A percentile compares a stretch with the other conserved stretches of the same genome.
Evolutionary conservation across 2,888 invertebrate species (phyloP).

Genomic region (Oasisia sp.): DNA sequence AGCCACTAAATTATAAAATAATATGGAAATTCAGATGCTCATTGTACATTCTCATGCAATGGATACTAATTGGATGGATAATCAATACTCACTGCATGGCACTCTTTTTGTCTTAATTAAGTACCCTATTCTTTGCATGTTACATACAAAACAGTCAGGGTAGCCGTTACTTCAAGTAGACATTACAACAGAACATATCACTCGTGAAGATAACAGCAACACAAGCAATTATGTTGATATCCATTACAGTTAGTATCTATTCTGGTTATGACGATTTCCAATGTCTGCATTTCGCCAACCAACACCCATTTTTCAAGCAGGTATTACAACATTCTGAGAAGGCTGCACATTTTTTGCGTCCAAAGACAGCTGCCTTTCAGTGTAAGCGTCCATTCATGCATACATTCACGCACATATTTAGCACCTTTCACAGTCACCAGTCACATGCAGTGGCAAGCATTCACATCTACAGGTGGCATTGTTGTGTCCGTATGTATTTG

Average conservation of each 20-base stretch:
- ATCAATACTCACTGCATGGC: not conserved
- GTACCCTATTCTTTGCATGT: not conserved
- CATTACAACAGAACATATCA: not conserved
- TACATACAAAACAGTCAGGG: not conserved
- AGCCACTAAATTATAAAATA: not conserved
- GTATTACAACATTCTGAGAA: not conserved
- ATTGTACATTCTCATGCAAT: not conserved
- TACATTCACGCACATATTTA: not conserved
- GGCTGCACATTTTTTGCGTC: not conserved
- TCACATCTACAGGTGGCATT: too few species aligned
- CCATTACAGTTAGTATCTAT: not conserved
- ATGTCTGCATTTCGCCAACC: not conserved
- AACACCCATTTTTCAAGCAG: slow-evolving; percentile 1
- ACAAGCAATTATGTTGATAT: not conserved
- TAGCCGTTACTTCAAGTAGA: not conserved
- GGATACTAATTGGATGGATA: not conserved
- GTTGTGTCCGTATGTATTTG: not conserved
- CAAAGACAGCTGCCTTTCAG: not conserved
- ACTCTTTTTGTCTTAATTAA: not conserved
- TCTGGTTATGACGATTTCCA: not conserved
- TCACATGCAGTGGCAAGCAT: not conserved
- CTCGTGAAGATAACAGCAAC: not conserved
- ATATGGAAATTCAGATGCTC: not conserved
- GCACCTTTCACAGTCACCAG: slow-evolving; percentile 13
- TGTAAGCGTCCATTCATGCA: not conserved